phyloP scores from a whole-genome alignment of 2,797 vertebrate species.

The Centropyge bicolor region DNA sequence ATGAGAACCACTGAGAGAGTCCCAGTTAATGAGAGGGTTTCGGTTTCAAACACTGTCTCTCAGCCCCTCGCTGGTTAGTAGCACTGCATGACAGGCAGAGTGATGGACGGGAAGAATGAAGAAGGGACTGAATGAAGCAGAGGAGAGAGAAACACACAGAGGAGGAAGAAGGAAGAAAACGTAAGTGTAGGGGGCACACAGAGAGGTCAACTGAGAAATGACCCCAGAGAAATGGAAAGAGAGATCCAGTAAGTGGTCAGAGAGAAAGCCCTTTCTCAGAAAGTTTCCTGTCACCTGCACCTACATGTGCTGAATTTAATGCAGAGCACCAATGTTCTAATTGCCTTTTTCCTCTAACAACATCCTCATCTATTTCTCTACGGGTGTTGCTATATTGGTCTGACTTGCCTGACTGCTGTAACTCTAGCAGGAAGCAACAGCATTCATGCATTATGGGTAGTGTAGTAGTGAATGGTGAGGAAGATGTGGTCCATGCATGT shows the following conservation, averaged over 20 bases:
- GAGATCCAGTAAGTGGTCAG: constrained; percentile 10
- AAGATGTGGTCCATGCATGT: constrained; percentile 71
- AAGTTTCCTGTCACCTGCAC: constrained; percentile 26
- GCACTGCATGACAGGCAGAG: constrained; percentile 62
- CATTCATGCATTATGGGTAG: constrained; percentile 74
- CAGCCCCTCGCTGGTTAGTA: constrained; percentile 57
- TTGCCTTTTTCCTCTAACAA: neutral
- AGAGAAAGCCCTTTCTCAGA: constrained; percentile 19
- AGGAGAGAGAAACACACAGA: constrained; percentile 22
- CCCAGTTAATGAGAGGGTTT: constrained; percentile 35
- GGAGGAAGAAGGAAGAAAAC: neutral
- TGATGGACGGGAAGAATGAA: constrained; percentile 51
- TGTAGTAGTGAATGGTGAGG: constrained; percentile 61
- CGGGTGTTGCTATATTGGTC: constrained; percentile 14
- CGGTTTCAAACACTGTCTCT: constrained; percentile 36
- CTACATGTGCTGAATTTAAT: neutral
- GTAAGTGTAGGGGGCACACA: constrained; percentile 19
- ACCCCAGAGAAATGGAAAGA: constrained; percentile 21
- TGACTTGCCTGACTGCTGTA: constrained; percentile 3
- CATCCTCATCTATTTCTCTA: neutral
- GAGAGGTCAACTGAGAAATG: constrained; percentile 28
- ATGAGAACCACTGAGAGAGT: constrained; percentile 60
- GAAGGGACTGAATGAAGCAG: constrained; percentile 40
- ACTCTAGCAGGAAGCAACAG: constrained; percentile 61
- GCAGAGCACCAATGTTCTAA: constrained; percentile 11